Evolutionary conservation across 2,797 vertebrate species (phyloP).

Genomic region (Chelonia mydas): DNA sequence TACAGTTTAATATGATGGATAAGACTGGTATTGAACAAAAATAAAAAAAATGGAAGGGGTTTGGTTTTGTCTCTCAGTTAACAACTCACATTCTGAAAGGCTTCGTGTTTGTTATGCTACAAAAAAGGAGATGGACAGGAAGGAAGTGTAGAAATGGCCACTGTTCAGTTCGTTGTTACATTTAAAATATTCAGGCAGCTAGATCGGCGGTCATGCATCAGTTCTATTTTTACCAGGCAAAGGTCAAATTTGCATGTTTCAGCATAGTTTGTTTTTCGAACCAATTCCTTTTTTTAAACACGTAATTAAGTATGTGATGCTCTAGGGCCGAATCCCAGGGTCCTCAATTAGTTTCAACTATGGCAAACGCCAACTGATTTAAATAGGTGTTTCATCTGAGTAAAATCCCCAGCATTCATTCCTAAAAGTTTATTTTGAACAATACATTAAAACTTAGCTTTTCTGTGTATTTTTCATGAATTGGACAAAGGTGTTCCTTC

Average conservation of each 20-base stretch:
- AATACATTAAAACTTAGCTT: neutral
- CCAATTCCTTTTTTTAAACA: neutral
- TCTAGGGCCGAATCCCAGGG: neutral
- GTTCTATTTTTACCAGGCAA: neutral
- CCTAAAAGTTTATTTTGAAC: neutral
- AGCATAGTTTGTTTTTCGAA: neutral
- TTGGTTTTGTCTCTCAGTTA: conserved; percentile 36
- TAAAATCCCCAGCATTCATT: neutral
- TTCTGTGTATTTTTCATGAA: neutral
- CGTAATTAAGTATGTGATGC: neutral
- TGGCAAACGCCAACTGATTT: neutral
- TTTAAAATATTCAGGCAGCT: neutral
- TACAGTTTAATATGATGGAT: neutral
- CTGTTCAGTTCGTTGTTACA: neutral
- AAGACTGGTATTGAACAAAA: conserved; percentile 7
- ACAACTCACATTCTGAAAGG: conserved; percentile 16
- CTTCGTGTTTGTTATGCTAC: neutral
- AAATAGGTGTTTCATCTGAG: neutral
- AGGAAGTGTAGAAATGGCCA: neutral
- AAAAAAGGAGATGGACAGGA: neutral
- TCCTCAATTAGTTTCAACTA: neutral
- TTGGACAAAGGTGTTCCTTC: neutral
- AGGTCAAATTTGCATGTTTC: neutral
- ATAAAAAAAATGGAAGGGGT: conserved; percentile 22
- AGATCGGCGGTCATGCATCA: neutral